Evolutionary conservation across 2,797 vertebrate genomes (phyloP), one percentile per base, ranked within the genome.

Genomic region (Microctenopoma stevenorrisi): DNA sequence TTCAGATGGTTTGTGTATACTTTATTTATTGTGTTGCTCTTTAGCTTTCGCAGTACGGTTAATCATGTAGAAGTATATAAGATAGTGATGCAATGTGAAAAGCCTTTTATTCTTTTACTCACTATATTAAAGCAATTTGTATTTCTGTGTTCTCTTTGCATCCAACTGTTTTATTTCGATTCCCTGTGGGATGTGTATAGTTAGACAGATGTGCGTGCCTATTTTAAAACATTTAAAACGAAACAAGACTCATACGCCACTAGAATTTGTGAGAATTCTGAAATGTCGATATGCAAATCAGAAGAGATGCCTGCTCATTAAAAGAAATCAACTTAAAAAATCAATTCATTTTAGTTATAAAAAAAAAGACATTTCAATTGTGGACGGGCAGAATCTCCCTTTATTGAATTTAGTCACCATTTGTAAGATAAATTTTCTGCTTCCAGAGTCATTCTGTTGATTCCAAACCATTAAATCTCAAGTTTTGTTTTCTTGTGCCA

Each of bases 381-480:
- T 68, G 58, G 64, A 75, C 75, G 79, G 81, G 69, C 62, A 72
- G 58, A 79, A 75, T 58, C 71, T 47, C 73, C 53, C 61, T 50
- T 69, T 38, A 81, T 74, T 74, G 68, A 84, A 81, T 59, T 52
- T 55, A 76, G 76, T 43, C 79, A 83, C 82, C 84, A 87, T 90
- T 88, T 89, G 48, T 22, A 47, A 69, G 83, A 90, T 79, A 60
- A 64, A 87, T 89, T 78, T 82, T 74, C 83, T 85, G 82, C 83
- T 86, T 82, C 65, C 59, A 51, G 59, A 75, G 76, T 68, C 68
- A 76, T 87, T 89, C 86, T 85, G 75, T 83, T 89, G 71, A 87
- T 82, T 85, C 79, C 50, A 78, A 75, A 60, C 86, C 68, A 86
- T 90, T 90, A 90, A 89, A 90, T 90, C 88, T 84, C 79, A 72